Conservation (phyloP, 2,888 invertebrate genomes). For the Achlya flavicornis region DNA sequence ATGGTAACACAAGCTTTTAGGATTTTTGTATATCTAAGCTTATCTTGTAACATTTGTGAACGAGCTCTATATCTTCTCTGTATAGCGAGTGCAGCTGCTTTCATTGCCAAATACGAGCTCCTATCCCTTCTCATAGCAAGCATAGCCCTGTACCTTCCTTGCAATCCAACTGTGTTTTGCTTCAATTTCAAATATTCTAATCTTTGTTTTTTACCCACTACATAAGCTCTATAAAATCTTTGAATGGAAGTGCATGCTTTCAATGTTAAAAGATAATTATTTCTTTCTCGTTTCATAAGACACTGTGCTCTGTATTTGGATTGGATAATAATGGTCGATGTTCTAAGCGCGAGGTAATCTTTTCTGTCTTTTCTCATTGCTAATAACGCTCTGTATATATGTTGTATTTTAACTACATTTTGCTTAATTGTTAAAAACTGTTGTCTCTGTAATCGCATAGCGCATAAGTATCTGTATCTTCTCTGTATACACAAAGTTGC, state of each 20-base stretch:
- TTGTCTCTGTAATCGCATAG: conserved; percentile 60
- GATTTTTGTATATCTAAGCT: conserved; percentile 55
- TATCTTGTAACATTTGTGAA: conserved; percentile 53
- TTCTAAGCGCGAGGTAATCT: conserved; percentile 45
- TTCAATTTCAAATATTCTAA: conserved; percentile 56
- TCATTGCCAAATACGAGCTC: conserved; percentile 45
- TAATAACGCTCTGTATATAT: conserved; percentile 61
- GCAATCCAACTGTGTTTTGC: conserved; percentile 47
- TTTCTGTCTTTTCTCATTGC: conserved; percentile 56
- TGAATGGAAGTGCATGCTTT: conserved; percentile 70
- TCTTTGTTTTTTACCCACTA: conserved; percentile 49
- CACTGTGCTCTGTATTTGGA: conserved; percentile 62
- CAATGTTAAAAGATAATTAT: conserved; percentile 58
- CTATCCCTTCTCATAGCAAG: conserved; percentile 54
- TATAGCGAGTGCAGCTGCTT: conserved; percentile 40
- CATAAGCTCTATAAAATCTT: conserved; percentile 58
- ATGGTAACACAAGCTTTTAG: conserved; percentile 63
- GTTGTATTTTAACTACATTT: conserved; percentile 58
- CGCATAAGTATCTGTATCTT: conserved; percentile 55
- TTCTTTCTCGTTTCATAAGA: conserved; percentile 58
- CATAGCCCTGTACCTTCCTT: conserved; percentile 60
- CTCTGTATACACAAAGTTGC: conserved; percentile 69
- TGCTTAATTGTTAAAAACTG: conserved; percentile 56
- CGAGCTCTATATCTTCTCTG: conserved; percentile 70
- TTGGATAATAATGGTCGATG: conserved; percentile 49